phyloP scores from a whole-genome alignment of 2,888 invertebrate species.

The Deilephila elpenor region DNA sequence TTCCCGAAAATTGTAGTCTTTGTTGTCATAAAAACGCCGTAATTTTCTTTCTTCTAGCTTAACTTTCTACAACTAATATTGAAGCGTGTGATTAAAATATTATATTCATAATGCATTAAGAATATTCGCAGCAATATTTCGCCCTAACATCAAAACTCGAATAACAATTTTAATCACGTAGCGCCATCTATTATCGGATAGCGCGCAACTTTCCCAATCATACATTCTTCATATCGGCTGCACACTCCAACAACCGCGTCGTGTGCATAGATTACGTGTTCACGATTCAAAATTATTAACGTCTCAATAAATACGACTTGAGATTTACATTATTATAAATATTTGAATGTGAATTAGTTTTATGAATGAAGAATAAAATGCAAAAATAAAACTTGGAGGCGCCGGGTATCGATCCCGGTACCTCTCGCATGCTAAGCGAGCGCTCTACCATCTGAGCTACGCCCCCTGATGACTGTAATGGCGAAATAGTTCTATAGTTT shows the following conservation, averaged over 20 bases:
- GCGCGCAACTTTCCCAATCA: slow-evolving; percentile 36
- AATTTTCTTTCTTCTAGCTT: background rate
- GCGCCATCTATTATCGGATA: slow-evolving; percentile 51
- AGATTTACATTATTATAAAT: background rate
- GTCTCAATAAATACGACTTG: background rate
- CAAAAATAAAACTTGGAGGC: slow-evolving; percentile 66
- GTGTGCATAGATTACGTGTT: slow-evolving; percentile 11
- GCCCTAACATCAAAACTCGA: slow-evolving; percentile 10
- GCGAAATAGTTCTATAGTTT: background rate
- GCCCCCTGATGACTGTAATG: slow-evolving; percentile 60
- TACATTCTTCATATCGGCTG: slow-evolving; percentile 41
- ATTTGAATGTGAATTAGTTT: background rate
- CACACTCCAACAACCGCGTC: slow-evolving; percentile 37
- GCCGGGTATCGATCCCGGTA: slow-evolving; percentile 85
- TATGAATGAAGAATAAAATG: background rate
- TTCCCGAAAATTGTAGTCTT: too few relatives aligned
- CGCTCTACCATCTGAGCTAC: slow-evolving; percentile 86
- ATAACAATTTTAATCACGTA: slow-evolving; percentile 28
- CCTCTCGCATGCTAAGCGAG: slow-evolving; percentile 85
- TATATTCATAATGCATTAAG: background rate
- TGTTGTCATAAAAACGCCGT: background rate
- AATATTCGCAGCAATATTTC: slow-evolving; percentile 1
- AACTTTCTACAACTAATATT: background rate
- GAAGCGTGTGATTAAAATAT: background rate
- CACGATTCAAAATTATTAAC: slow-evolving; percentile 10